A percentile compares a stretch with the other conserved stretches of the same genome.
phyloP scores from a whole-genome alignment of 2,888 invertebrate species.

The Cistogaster globosa region DNA sequence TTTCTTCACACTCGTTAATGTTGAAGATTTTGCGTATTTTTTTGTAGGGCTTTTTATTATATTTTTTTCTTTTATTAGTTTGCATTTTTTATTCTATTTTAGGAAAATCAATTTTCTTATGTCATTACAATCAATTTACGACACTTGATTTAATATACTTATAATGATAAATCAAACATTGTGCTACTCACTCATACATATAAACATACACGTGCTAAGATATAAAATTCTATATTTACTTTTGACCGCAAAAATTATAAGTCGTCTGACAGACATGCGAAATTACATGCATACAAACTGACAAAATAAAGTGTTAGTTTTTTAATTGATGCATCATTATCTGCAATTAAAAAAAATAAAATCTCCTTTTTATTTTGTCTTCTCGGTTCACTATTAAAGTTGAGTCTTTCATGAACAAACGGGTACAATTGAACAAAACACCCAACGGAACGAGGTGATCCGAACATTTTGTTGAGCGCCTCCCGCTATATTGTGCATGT shows the following conservation, averaged over 20 bases:
- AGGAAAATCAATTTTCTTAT: conserved; percentile 57
- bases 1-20: conserved; percentile 13
- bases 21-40: conserved; percentile 11
- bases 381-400: no score
- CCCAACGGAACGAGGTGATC: no score
- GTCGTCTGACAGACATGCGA: no score
- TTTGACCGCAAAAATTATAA: no score
- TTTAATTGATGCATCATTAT: not conserved
- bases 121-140: conserved; percentile 36
- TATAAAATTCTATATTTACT: not conserved
- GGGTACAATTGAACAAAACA: no score
- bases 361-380: no score
- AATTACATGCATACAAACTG: no score
- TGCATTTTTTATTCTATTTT: conserved; percentile 32
- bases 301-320: no score
- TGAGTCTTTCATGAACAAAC: no score
- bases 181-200: not conserved
- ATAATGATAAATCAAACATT: not conserved
- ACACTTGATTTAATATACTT: conserved; percentile 20
- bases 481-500: no score
- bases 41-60: conserved; percentile 61
- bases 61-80: conserved; percentile 5
- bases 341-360: no score
- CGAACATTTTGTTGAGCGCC: no score
- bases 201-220: not conserved